Percentiles rank a stretch among this genome's conserved stretches.
Conservation (phyloP, 2,888 invertebrate species). For the Dendrolimus pini region DNA sequence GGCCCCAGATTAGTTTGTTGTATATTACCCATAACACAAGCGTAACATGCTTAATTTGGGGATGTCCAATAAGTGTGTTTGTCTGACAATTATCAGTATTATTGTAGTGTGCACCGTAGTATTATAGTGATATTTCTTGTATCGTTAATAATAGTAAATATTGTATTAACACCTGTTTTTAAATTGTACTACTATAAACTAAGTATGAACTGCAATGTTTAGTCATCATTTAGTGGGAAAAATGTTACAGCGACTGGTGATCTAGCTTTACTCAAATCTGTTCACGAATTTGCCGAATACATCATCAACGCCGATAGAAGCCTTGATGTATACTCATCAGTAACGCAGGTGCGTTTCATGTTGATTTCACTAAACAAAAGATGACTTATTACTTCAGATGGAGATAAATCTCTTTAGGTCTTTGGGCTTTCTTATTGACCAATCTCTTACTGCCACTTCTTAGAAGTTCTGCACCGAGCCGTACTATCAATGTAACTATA, state of each 20-base stretch:
- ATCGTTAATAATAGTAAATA: slow-evolving; percentile 17
- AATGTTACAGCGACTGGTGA: slow-evolving; percentile 89
- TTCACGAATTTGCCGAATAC: slow-evolving; percentile 77
- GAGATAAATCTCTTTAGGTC: slow-evolving; percentile 78
- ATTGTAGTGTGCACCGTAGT: too few relatives aligned
- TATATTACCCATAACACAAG: too few relatives aligned
- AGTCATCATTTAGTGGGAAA: slow-evolving; percentile 81
- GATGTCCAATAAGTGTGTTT: too few relatives aligned
- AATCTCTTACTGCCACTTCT: slow-evolving; percentile 71
- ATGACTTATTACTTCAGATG: slow-evolving; percentile 77
- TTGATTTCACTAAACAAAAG: slow-evolving; percentile 65
- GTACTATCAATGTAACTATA: slow-evolving; percentile 56
- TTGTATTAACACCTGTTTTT: slow-evolving; percentile 15
- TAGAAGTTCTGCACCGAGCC: slow-evolving; percentile 49
- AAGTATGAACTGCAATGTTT: slow-evolving; percentile 14
- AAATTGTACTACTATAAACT: slow-evolving; percentile 29
- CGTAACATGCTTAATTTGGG: too few relatives aligned
- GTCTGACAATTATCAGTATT: too few relatives aligned
- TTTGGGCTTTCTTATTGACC: slow-evolving; percentile 81
- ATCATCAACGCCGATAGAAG: slow-evolving; percentile 66
- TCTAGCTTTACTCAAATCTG: slow-evolving; percentile 68
- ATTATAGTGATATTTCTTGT: slow-evolving; percentile 10
- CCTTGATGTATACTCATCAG: slow-evolving; percentile 77
- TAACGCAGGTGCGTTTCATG: slow-evolving; percentile 74
- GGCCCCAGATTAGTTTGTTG: too few relatives aligned